Evolutionary conservation across 2,797 vertebrate species (phyloP), one percentile per base, ranked within the genome.

Genomic region (Crenuchus spilurus): DNA sequence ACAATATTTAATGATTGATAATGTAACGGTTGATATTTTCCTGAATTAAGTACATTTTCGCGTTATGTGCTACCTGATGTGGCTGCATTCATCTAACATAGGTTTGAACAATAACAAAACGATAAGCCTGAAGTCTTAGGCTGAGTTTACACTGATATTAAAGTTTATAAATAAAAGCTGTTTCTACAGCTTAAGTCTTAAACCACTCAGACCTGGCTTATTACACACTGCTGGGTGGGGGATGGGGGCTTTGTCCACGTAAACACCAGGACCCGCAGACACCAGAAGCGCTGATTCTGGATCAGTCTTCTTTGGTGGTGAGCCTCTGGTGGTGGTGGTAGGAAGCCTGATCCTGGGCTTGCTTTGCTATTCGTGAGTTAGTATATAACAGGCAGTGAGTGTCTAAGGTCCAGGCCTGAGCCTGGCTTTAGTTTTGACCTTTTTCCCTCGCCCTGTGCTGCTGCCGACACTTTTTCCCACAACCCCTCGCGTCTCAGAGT

Each of bases 391-490:
- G 3, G 44, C 55, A 68, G 31, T 2, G 33, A 65, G 26, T 8
- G n/a, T 30, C 48, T 16, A 13, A 26, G 55, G 68, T 58, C 42
- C 67, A 46, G 58, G 31, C 3, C 67, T 57, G 55, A 46, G 44
- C 28, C 22, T 44, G 42, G 57, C 57, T 42, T 64, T 54, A 64
- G 61, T 31, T 2, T 67, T 79, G 77, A 83, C 82, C 79, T 70
- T 44, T 48, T 54, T 55, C 35, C 77, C 71, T 66, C 64, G 31
- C 68, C 35, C 58, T 66, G 58, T 42, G 75, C 57, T 6, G 39
- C 52, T 48, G 64, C 37, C 7, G 22, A 42, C 54, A 28, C 68
- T 73, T 78, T 80, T 83, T 83, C 82, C 82, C 82, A 83, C 82
- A 81, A 66, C 71, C 66, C 70, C 48, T 74, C 22, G 16, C 22